Evolutionary conservation across 1,140 invertebrate species (phyloP).

Genomic region (Ceratosolen fusciceps): DNA sequence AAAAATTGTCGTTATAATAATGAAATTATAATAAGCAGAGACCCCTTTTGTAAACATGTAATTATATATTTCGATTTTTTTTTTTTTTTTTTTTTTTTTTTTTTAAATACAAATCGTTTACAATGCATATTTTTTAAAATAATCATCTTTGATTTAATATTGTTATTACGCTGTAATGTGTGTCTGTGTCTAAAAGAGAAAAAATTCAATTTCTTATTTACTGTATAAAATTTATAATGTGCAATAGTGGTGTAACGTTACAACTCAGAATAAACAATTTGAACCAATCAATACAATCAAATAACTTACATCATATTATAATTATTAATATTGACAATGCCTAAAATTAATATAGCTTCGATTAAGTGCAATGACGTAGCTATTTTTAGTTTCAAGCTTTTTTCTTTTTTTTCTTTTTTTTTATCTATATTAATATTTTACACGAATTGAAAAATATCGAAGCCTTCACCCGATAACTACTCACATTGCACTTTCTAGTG

Average conservation of each 20-base stretch:
- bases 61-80: conserved; percentile 28
- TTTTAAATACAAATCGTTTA: conserved; percentile 35
- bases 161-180: not conserved
- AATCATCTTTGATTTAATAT: not conserved
- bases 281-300: not conserved
- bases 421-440: not conserved
- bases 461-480: not conserved
- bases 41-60: conserved; percentile 20
- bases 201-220: not conserved
- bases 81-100: too few species aligned
- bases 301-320: not conserved
- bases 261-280: not conserved
- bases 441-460: not conserved
- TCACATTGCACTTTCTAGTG: not conserved
- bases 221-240: not conserved
- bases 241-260: not conserved
- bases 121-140: conserved; percentile 21
- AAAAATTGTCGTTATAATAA: conserved; percentile 6
- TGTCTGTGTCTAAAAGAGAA: not conserved
- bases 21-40: not conserved
- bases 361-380: conserved; percentile 4
- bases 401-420: too few species aligned
- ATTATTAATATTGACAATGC: not conserved
- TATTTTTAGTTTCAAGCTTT: not conserved
- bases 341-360: conserved; percentile 13